Base-by-base conservation (phyloP, 2,888 invertebrate genomes). In the Coelogynopora nodosa region DNA sequence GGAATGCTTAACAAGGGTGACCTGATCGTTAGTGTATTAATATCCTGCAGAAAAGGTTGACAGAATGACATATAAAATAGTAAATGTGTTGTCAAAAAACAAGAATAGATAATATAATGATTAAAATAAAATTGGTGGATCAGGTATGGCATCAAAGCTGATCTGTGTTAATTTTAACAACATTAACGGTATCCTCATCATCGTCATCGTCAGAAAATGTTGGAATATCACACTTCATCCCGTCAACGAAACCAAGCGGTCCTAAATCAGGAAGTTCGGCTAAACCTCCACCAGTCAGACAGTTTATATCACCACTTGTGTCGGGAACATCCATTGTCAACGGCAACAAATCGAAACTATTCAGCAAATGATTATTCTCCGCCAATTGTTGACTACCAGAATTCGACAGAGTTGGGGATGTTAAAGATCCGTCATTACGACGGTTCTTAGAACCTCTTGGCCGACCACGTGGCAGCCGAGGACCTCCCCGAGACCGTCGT, bases 161-260 rank as follows among this genome's bases (percentile, higher is more conserved):
- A 74, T 74, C 74, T 5, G 74, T 74, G 27, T 74, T 5, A 2
- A 74, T 74, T 74, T 74, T 74, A n/a, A 74, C 74, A 23, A 74
- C 74, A 26, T 74, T 74, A 2, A 74, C 74, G 23, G 18, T 13
- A 23, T 74, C 74, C 2, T 74, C 74, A 13, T 74, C 74, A 5
- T 74, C 74, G 23, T 74, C 74, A 74, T 74, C 74, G 23, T 74
- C 74, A 26, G 74, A 74, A 23, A 74, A 74, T 23, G 74, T 74
- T 2, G 74, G 74, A 74, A 74, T 74, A 74, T 74, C 74, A 23
- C 74, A 74, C 27, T 74, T 74, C 74, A 74, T 74, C 74, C 5
- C 74, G 74, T 74, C 74, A 74, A 74, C 74, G 23, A 74, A 74
- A 5, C 74, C 74, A 13, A 74, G 74, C 27, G 74, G 74, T 74